A percentile compares a stretch with the other conserved stretches of the same genome.
Conservation (phyloP, 1,140 invertebrate genomes). For the Globodera rostochiensis region DNA sequence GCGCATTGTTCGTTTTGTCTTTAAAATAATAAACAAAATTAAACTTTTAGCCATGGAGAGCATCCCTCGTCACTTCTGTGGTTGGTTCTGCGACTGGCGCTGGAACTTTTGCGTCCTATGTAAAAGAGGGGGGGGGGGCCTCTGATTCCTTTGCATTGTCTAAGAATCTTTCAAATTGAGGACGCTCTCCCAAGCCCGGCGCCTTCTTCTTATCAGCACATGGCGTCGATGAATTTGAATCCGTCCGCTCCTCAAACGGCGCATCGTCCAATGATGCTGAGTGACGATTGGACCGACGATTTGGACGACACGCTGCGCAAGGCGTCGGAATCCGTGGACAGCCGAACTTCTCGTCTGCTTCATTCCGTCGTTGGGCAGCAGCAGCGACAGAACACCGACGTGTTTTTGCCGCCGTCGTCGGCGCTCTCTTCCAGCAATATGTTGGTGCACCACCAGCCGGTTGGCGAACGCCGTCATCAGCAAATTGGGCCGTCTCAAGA, state of each 20-base stretch:
- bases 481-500: not conserved
- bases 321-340: not conserved
- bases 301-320: not conserved
- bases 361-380: not conserved
- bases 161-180: not conserved
- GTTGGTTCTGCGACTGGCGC: not conserved
- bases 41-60: not conserved
- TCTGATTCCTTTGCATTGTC: too few relatives aligned
- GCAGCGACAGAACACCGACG: too few relatives aligned
- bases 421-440: not conserved
- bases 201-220: not conserved
- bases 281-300: not conserved
- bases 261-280: not conserved
- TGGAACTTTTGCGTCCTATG: not conserved
- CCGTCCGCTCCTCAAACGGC: not conserved
- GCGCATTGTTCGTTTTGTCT: not conserved
- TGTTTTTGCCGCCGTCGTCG: too few relatives aligned
- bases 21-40: not conserved
- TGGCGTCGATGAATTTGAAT: not conserved
- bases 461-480: not conserved
- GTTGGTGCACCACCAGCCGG: not conserved
- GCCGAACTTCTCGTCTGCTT: not conserved
- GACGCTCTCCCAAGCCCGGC: not conserved
- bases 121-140: too few relatives aligned
- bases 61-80: not conserved